Conservation (phyloP, 2,797 vertebrate genomes). For the Smutsia temminckii region DNA sequence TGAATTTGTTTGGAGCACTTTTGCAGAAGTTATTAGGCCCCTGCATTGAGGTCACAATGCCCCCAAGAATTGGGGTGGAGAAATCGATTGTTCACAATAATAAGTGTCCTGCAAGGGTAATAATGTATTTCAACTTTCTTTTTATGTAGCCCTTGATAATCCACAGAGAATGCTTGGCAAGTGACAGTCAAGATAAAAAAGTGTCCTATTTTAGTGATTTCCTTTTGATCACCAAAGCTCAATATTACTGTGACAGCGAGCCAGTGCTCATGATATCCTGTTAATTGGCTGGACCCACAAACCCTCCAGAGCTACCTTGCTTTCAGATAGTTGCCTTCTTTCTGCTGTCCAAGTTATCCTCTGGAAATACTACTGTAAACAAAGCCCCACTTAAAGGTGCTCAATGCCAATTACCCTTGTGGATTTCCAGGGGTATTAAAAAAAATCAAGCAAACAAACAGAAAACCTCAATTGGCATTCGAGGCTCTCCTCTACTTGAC, state of each 20-base stretch:
- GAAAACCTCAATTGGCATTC: neutral
- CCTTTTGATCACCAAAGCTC: neutral
- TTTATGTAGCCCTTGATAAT: conserved; percentile 39
- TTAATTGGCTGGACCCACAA: neutral
- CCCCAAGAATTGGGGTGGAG: conserved; percentile 47
- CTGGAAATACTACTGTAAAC: neutral
- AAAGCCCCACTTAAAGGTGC: neutral
- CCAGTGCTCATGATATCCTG: neutral
- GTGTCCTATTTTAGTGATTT: neutral
- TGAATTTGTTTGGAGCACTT: neutral
- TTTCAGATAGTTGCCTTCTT: neutral
- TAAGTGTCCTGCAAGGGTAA: conserved; percentile 77
- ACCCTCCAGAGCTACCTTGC: neutral
- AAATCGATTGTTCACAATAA: conserved; percentile 68
- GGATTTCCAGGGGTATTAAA: neutral
- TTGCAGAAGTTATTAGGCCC: conserved; percentile 63
- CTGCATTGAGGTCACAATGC: conserved; percentile 66
- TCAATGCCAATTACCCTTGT: neutral
- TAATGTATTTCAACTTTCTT: conserved; percentile 75
- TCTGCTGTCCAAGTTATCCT: neutral
- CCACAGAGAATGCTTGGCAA: neutral
- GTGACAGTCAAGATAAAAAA: conserved; percentile 26
- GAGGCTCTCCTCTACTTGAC: neutral
- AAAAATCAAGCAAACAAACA: neutral
- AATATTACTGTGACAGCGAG: neutral